These are phyloP conservation scores for Diarsia brunnea DNA, from an alignment of 2,888 invertebrate species.

Conservation along the genomic window DNA sequence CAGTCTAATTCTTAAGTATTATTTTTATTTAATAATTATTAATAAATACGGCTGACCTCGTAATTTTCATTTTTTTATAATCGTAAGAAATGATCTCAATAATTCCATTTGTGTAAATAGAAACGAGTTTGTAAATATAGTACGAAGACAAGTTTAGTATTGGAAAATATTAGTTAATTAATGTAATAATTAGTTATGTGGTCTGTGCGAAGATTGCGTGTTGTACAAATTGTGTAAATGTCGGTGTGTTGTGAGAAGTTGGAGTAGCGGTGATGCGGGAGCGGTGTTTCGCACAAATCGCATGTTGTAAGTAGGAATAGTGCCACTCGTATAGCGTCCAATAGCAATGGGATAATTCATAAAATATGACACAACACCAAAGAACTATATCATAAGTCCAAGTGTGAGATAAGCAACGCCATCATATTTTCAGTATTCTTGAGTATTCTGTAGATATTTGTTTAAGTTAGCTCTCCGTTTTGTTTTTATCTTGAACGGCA, in stretches of 20 bases:
- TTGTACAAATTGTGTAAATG: constrained; percentile 71
- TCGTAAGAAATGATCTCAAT: constrained; percentile 90
- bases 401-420: constrained; percentile 83
- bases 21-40: constrained; percentile 82
- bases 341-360: constrained; percentile 82
- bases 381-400: constrained; percentile 87
- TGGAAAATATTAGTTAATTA: constrained; percentile 73
- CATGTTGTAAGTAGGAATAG: constrained; percentile 73
- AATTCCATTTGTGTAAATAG: constrained; percentile 90
- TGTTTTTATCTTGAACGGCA: constrained; percentile 21
- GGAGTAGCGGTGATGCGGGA: constrained; percentile 58
- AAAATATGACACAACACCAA: constrained; percentile 89
- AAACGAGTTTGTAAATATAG: constrained; percentile 85
- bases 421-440: constrained; percentile 88
- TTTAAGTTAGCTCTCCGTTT: constrained; percentile 39
- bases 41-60: constrained; percentile 80
- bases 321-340: constrained; percentile 87
- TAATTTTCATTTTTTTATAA: constrained; percentile 83
- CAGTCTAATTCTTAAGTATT: constrained; percentile 89
- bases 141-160: constrained; percentile 73
- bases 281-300: constrained; percentile 72
- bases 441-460: constrained; percentile 78
- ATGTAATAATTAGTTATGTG: constrained; percentile 76
- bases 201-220: constrained; percentile 72
- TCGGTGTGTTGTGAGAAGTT: constrained; percentile 59